Percentiles rank a stretch among this genome's conserved stretches.
Evolutionary conservation across 2,888 invertebrate genomes (phyloP).

Genomic region (Bugula neritina): DNA sequence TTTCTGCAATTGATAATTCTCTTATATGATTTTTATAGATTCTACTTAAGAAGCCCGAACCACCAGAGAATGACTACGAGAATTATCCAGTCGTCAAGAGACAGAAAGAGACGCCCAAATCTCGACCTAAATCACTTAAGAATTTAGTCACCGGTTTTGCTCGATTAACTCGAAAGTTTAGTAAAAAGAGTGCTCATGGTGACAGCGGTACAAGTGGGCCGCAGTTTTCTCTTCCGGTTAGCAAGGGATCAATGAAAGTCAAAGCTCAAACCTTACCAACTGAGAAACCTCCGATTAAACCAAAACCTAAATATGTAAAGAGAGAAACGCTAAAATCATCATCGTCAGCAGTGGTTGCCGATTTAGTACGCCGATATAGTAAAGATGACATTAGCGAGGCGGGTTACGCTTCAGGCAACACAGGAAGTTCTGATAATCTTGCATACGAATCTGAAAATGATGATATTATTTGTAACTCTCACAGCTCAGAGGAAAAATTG

Average conservation of each 20-base stretch:
- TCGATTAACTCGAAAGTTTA: conserved; percentile 9
- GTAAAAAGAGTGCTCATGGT: neutral
- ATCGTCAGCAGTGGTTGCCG: neutral
- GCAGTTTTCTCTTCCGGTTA: neutral
- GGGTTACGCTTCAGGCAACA: neutral
- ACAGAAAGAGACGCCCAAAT: neutral
- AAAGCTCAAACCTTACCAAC: neutral
- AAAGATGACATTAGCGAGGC: neutral
- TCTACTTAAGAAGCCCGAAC: no score
- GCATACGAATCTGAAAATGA: neutral
- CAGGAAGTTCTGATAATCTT: neutral
- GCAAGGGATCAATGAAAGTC: neutral
- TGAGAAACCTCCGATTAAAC: neutral
- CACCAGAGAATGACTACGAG: conserved; percentile 21
- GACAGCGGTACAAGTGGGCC: neutral
- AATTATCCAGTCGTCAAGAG: neutral
- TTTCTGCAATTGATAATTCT: no score
- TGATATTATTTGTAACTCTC: neutral
- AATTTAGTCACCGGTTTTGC: neutral
- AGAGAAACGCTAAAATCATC: neutral
- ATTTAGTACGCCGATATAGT: conserved; percentile 4
- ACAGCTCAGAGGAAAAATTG: neutral
- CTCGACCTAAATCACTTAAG: conserved; percentile 4
- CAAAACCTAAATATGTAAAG: conserved; percentile 8
- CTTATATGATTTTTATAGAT: no score